Conservation (phyloP, 2,797 vertebrate species). For the Numenius phaeopus region DNA sequence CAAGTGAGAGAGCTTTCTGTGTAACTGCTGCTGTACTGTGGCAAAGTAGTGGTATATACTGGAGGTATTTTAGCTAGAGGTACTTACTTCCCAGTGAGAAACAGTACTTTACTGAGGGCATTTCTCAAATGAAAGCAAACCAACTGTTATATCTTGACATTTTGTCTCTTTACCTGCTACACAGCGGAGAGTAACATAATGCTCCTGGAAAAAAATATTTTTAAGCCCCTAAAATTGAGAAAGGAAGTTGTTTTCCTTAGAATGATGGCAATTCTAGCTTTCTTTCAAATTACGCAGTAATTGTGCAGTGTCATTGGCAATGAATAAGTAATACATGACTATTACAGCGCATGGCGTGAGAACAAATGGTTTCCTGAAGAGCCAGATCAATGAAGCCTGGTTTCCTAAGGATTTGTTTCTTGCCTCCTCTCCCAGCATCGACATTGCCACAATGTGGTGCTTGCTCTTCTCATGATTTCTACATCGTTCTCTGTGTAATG, state of each 20-base stretch:
- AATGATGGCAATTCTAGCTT: neutral
- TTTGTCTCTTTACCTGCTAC: neutral
- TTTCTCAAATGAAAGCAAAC: neutral
- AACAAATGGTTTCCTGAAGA: neutral
- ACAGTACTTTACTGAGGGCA: neutral
- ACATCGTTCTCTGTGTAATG: accelerated
- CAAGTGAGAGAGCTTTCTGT: neutral
- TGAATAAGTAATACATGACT: neutral
- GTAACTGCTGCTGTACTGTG: neutral
- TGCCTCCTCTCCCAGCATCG: neutral
- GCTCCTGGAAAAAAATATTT: neutral
- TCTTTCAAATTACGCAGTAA: neutral
- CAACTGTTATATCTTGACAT: neutral
- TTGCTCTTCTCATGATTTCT: neutral
- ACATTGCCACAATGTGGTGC: neutral
- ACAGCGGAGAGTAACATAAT: neutral
- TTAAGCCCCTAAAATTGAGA: neutral
- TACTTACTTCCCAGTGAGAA: neutral
- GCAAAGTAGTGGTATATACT: neutral
- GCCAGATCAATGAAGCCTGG: neutral
- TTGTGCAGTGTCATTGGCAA: neutral
- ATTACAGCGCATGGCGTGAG: neutral
- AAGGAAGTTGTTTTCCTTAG: neutral
- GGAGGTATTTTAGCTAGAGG: neutral
- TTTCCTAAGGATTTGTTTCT: neutral